Base-by-base conservation (phyloP, 2,888 invertebrate genomes). In the Trachelus stipa region DNA sequence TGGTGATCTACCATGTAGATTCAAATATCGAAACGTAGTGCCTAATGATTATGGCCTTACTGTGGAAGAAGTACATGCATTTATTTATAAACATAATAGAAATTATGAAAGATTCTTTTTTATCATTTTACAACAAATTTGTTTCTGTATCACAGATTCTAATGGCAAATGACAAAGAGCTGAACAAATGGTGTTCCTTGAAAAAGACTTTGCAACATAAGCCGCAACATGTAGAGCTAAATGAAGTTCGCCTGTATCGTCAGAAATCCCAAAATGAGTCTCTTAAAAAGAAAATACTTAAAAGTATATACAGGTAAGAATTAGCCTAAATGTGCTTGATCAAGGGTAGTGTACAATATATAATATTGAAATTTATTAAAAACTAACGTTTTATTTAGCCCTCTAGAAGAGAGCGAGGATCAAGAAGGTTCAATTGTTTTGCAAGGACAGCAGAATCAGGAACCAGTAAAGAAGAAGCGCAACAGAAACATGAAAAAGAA, bases 121-220 rank as follows among this genome's bases (percentile, higher is more conserved):
- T 30, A 74, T 77, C 69, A 34, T 35, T 69, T 40, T 69, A 79
- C 73, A 33, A 34, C 30, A 79, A 73, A 76, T 75, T 82, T 84
- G 79, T 81, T 76, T 83, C 83, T 81, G 75, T 56, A 71, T 91
- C 92, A 34, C 88, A 98, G 97, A 98, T 99, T 87, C 92, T 99
- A 78, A 92, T 94, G 85, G 98, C 98, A 0, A 96, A 97, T 88
- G 99, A 99, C 90, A 96, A 95, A 84, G 99, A 99, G 91, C 92
- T 99, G 12, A 99, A 99, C 87, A 95, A 95, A 86, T 99, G 99
- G 99, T 98, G 96, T 84, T 97, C 98, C 0, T 92, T 99, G 6
- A 98, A 97, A 92, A 97, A 96, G 92, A 94, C 97, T 0, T 93
- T 96, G n/a, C 95, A 96, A 88, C 94, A 95, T 86, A 93, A 96